phyloP scores from a whole-genome alignment of 2,888 invertebrate genomes.

The Heliconius ismenius region DNA sequence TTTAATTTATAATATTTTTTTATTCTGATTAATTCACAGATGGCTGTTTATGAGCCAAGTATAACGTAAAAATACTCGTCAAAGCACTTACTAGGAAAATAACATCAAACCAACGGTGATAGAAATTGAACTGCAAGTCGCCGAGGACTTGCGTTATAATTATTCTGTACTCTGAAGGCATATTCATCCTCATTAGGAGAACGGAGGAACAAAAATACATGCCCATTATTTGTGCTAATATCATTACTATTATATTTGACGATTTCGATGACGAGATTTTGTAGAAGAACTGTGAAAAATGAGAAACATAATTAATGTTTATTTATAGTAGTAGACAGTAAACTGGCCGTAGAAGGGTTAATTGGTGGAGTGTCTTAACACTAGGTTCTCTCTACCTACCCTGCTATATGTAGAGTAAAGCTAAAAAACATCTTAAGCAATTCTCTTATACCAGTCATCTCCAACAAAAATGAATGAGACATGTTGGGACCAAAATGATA shows the following conservation, averaged over 20 bases:
- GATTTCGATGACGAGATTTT: slow-evolving; percentile 99
- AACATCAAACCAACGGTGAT: slow-evolving; percentile 99
- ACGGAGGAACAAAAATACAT: slow-evolving; percentile 99
- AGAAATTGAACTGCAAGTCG: slow-evolving; percentile 98
- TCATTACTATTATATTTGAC: slow-evolving; percentile 97
- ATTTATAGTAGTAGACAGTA: no score
- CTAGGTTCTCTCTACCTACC: no score
- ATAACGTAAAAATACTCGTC: slow-evolving; percentile 96
- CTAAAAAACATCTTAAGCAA: slow-evolving; percentile 77
- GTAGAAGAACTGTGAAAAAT: slow-evolving; percentile 93
- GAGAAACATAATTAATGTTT: no score
- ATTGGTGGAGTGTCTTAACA: no score
- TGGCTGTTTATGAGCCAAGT: slow-evolving; percentile 96
- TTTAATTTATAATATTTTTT: neutral
- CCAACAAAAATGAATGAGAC: slow-evolving; percentile 95
- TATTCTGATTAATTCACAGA: slow-evolving; percentile 67
- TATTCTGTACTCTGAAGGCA: slow-evolving; percentile 97
- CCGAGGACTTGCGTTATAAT: slow-evolving; percentile 94
- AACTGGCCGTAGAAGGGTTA: no score
- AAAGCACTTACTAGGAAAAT: slow-evolving; percentile 98
- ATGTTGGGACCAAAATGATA: slow-evolving; percentile 99
- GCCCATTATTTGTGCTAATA: slow-evolving; percentile 99
- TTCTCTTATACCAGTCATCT: slow-evolving; percentile 97
- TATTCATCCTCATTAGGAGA: slow-evolving; percentile 98
- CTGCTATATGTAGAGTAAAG: no score